These are phyloP conservation scores for Drosophila dives DNA, from an alignment of 2,888 invertebrate species.

Conservation along the genomic window DNA sequence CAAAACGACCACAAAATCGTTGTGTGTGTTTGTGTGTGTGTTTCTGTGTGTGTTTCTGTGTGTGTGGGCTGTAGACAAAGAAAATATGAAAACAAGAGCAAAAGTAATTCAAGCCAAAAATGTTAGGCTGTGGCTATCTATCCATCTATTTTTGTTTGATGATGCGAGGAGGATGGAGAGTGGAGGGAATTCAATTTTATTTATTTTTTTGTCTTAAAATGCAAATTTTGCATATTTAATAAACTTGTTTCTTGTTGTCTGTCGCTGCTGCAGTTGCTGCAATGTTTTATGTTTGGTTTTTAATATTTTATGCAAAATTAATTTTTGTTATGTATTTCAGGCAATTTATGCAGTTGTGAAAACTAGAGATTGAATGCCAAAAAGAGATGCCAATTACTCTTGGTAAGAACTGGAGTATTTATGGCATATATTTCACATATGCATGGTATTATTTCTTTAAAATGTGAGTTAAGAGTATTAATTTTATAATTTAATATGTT, in stretches of 20 bases:
- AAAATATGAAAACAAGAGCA: slow-evolving; percentile 69
- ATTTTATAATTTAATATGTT: not conserved
- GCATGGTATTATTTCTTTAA: not conserved
- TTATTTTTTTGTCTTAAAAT: slow-evolving; percentile 37
- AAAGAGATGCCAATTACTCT: not conserved
- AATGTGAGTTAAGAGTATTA: not conserved
- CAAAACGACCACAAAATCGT: slow-evolving; percentile 73
- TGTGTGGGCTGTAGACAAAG: slow-evolving; percentile 57
- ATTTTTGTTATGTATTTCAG: slow-evolving; percentile 51
- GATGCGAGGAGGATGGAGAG: not conserved
- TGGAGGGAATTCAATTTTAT: slow-evolving; percentile 10
- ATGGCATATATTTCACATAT: not conserved
- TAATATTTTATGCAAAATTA: slow-evolving; percentile 57
- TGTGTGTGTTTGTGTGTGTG: slow-evolving; percentile 29
- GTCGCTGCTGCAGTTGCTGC: slow-evolving; percentile 48
- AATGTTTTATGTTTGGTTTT: slow-evolving; percentile 44
- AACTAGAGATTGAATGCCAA: not conserved
- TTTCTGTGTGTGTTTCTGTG: slow-evolving; percentile 21
- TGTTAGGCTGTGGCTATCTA: slow-evolving; percentile 52
- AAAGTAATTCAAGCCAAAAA: slow-evolving; percentile 56
- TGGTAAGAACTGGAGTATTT: not conserved
- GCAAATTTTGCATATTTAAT: slow-evolving; percentile 69
- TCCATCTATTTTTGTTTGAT: slow-evolving; percentile 51
- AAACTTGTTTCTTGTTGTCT: slow-evolving; percentile 57
- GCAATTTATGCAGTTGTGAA: slow-evolving; percentile 35